Evolutionary conservation across 2,888 invertebrate genomes (phyloP), one percentile per base, ranked within the genome.

Genomic region (Sarcophaga rosellei): DNA sequence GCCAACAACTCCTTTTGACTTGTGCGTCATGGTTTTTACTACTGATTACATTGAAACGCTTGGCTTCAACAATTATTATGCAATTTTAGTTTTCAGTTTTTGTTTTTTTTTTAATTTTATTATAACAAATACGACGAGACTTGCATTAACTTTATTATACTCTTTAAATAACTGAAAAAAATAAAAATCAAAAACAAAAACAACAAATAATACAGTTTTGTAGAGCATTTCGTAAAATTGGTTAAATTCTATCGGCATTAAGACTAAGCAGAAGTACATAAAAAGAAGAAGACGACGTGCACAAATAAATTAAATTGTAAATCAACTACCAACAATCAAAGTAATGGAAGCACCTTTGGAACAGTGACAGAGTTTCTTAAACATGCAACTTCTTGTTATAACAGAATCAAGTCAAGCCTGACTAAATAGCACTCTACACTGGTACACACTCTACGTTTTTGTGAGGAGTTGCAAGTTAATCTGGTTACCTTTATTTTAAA

Each of bases 211-310:
- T 59, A 35, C 61, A 53, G 45, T 75, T 78, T 78, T 86, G 84
- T 84, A 81, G 86, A 86, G 80, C 86, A 86, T 86, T 86, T 86
- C 81, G 86, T 61, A 81, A 86, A 83, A 86, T 81, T 77, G 59
- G 20, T 69, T 78, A 61, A 74, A 84, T 84, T 86, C 86, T 86
- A 84, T 77, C 74, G 77, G 68, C 78, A 25, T 75, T 76, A 59
- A 63, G 12, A 47, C 70, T 65, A 66, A 68, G 20, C 23, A 62
- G 20, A 61, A 20, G n/a, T 6, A 23, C n/a, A n/a, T n/a, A 21
- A 68, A 59, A 35, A 25, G 44, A 59, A 73, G 8, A 35, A 1
- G 47, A 21, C 68, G 59, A 77, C n/a, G n/a, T n/a, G 23, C 23
- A 35, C 8, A 35, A 35, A 69, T 68, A 73, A 80, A 80, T 79